Base-by-base conservation (phyloP, 2,113 vertebrate genomes). In the Corythoichthys intestinalis region DNA sequence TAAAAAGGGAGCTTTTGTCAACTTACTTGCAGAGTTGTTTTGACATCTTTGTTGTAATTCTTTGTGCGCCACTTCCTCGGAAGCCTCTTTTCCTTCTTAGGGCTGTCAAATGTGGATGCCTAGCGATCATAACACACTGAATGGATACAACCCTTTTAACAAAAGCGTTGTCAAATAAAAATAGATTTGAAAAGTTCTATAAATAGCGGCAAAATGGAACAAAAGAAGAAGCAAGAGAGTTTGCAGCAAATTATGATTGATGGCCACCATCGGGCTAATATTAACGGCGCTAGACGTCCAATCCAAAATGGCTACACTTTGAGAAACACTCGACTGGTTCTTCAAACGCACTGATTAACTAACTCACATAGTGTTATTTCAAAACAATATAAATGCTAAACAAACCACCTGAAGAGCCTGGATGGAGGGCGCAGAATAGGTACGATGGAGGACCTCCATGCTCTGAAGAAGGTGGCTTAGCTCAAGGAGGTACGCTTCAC, bases 371-470 rank as follows among this genome's bases (percentile, higher is more conserved):
- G 41, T 44, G 4, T 67, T 12, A 67, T 56, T 4, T 48, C 41
- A 64, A 20, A n/a, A 50, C 35, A 34, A 41, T 20, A 35, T 14
- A 59, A 60, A 13, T 37, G 28, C 12, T 13, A 14, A 48, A n/a
- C n/a, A 28, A 4, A 65, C 66, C 75, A 99, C 97, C 96, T 97
- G 97, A 75, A 97, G 93, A 63, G 94, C 94, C 34, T 96, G 97
- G 92, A 99, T 96, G 28, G 96, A 94, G 0, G 97, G 97, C 0
- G 96, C 97, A 0, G 97, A 99, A 9, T 94, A 98, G 0, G 97
- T 98, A 46, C 96, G 94, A 66, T 99, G 97, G 69, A 99, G 92
- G 81, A 98, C 93, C 59, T 99, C 97, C 97, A 99, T 98, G 73
- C 91, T 98, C 76, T 97, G 94, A 28, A 99, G 90, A 65, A 99